Evolutionary conservation across 53 echinoderm and acorn worm genomes (phyloP).

Genomic region (Mesocentrotus franciscanus): DNA sequence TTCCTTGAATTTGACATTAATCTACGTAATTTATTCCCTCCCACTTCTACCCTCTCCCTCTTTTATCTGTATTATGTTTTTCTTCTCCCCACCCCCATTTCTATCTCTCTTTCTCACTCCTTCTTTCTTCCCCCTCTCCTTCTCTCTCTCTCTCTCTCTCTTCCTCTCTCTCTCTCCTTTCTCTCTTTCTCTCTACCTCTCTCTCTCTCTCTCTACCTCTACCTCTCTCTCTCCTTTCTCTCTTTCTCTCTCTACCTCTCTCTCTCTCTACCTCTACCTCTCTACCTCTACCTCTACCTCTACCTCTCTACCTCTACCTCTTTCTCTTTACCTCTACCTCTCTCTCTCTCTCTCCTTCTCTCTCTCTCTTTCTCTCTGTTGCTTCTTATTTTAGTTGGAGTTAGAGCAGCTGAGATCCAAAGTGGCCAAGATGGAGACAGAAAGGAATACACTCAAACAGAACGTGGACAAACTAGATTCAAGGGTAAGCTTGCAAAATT

Average conservation of each 20-base stretch:
- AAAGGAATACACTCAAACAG: constrained; percentile 85
- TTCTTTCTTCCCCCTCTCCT: background rate
- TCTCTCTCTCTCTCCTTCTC: background rate
- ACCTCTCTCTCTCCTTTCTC: background rate
- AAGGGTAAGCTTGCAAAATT: constrained; percentile 75
- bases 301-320: no score
- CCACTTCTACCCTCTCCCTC: background rate
- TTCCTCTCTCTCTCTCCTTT: background rate
- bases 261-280: background rate
- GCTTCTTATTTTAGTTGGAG: constrained; percentile 74
- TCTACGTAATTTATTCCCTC: background rate
- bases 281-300: background rate
- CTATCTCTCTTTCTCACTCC: background rate
- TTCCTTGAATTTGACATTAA: background rate
- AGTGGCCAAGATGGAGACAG: constrained; percentile 85
- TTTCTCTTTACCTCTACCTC: background rate
- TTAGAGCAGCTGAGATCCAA: constrained; percentile 84
- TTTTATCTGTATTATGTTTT: no score
- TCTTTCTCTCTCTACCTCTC: no score
- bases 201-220: background rate
- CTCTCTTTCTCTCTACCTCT: background rate
- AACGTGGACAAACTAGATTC: constrained; percentile 96
- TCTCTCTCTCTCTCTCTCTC: no score
- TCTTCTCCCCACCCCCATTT: no score
- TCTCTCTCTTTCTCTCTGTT: background rate